These are phyloP conservation scores for Callospermophilus lateralis DNA, from an alignment of 2,113 vertebrate genomes.

Conservation along the genomic window DNA sequence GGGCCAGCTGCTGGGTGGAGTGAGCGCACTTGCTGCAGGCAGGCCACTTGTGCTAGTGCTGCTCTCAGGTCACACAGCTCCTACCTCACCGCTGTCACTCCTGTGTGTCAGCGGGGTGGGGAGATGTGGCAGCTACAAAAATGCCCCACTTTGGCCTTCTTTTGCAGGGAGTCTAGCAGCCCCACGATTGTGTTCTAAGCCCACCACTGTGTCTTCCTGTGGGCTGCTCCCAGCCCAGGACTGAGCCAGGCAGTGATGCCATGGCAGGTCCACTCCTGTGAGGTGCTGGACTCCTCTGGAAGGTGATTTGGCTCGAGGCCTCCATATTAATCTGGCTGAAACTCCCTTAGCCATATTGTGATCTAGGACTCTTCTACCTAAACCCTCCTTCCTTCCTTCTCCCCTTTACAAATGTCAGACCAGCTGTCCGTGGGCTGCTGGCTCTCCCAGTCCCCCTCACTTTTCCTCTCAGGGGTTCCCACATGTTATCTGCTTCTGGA, in stretches of 20 bases:
- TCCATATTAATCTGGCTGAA: not conserved
- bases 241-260: accelerated
- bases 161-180: not conserved
- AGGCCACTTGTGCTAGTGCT: no score
- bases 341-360: not conserved
- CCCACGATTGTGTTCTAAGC: not conserved
- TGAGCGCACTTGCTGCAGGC: not conserved
- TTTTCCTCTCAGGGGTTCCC: not conserved
- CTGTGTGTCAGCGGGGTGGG: not conserved
- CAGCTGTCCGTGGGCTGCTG: accelerated
- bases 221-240: not conserved
- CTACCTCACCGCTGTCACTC: not conserved
- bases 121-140: not conserved
- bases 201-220: not conserved
- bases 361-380: not conserved
- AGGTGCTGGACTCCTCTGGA: not conserved
- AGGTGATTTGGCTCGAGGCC: not conserved
- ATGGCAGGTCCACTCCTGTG: accelerated
- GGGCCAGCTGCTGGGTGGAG: no score
- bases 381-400: not conserved
- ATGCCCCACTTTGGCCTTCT: not conserved
- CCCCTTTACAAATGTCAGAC: not conserved
- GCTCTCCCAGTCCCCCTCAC: not conserved
- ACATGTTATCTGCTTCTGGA: not conserved
- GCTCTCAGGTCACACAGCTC: accelerated